Evolutionary conservation across 2,888 invertebrate species (phyloP), one percentile per base, ranked within the genome.

Genomic region (Callinectes sapidus): DNA sequence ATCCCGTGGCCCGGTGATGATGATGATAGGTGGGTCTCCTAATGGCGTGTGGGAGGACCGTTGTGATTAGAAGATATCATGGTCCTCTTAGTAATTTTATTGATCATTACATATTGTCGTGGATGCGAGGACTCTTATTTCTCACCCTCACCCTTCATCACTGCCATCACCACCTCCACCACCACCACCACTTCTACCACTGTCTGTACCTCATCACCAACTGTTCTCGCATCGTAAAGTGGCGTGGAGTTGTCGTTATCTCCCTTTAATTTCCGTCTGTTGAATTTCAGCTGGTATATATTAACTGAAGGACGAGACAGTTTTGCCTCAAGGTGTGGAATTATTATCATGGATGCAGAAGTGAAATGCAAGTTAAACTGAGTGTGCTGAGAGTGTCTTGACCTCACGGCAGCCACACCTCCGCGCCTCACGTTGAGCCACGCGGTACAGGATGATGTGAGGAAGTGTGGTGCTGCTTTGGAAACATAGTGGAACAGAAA

Each of bases 401-500:
- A 35, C 81, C 81, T 35, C 32, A 81, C 32, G 16, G 35, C 32
- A 81, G 35, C 16, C 18, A 18, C 81, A 14, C 10, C 10, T 16
- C 35, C 81, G 81, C 81, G 35, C 81, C 81, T 35, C 81, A 32
- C 32, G 35, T 18, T n/a, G 35, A 81, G 81, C 81, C 35, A 14
- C 81, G 32, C 18, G 81, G 81, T 81, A 35, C 71, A 77, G 77
- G 71, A 77, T 35, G 28, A 89, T 89, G 89, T 89, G 77, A 89
- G 89, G 89, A 77, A 89, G 71, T 77, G 48, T 5, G 18, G 8
- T 39, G 48, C 39, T 39, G 35, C n/a, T 2, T 35, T 35, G n/a
- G 71, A 39, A 42, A 35, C n/a, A 23, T n/a, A 71, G 89, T 89
- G 42, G 42, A 89, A 77, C 48, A 48, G 14, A 28, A 42, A 55